Conservation (phyloP, 2,888 invertebrate genomes). For the Ctenicera cuprea region DNA sequence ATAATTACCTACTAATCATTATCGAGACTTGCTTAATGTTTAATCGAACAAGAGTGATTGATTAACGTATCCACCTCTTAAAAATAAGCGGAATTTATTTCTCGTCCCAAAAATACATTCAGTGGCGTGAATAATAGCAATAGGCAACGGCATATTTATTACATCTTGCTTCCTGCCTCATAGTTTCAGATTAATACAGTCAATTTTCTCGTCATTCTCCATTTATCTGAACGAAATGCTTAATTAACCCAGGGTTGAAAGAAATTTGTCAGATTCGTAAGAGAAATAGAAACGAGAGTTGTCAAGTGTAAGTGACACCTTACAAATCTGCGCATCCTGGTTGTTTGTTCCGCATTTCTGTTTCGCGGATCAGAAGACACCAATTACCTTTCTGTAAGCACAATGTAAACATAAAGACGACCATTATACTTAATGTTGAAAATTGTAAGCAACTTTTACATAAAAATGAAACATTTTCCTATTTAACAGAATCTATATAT, state of each 20-base stretch:
- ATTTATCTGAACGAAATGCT: conserved; percentile 19
- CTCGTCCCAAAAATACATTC: background rate
- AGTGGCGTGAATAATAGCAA: conserved; percentile 10
- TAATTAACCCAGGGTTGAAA: conserved; percentile 32
- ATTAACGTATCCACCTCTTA: conserved; percentile 18
- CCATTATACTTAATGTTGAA: too few species aligned
- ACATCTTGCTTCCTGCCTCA: conserved; percentile 4
- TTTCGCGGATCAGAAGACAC: background rate
- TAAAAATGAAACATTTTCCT: too few species aligned
- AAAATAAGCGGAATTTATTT: conserved; percentile 20
- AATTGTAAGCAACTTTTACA: too few species aligned
- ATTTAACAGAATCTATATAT: too few species aligned
- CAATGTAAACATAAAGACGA: background rate
- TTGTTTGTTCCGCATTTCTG: conserved; percentile 9
- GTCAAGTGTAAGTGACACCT: conserved; percentile 32
- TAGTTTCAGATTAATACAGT: conserved; percentile 17
- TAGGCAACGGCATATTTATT: conserved; percentile 9
- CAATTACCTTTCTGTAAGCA: background rate
- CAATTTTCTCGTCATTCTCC: conserved; percentile 10
- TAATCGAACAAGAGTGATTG: conserved; percentile 23
- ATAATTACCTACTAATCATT: conserved; percentile 14
- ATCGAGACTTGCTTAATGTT: conserved; percentile 3
- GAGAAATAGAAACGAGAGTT: conserved; percentile 18
- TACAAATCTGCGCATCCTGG: conserved; percentile 17
- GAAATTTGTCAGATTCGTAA: conserved; percentile 34